Base-by-base conservation (phyloP, 2,888 invertebrate species). In the Leptopterna dolabrata region DNA sequence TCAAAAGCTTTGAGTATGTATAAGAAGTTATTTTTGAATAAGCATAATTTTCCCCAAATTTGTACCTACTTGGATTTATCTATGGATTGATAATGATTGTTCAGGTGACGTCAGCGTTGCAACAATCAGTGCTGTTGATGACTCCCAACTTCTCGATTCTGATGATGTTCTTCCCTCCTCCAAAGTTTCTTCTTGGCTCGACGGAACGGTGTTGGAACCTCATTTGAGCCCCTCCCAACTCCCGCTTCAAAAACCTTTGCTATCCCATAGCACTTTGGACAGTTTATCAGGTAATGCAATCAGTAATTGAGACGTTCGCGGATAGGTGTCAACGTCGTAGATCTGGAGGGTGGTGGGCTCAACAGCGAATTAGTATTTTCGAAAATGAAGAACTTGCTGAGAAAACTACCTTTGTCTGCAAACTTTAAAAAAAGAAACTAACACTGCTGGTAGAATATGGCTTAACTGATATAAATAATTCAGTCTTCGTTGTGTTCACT, bases 1-100 rank as follows among this genome's bases (percentile, higher is more conserved):
- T 91, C 92, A 85, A 92, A 93, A 90, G 93, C 94, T 89, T 92
- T 94, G 55, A 94, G 94, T 94, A 91, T 93, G 94, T 47, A 45
- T 36, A 16, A 19, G 7, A 2, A 36, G 36, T 36, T 4, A 4
- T 4, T 7, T 4, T 36, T 36, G 7, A 36, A 36, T 7, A 36
- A 36, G 36, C 36, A 2, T 36, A 2, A 36, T 4, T 36, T 36
- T 36, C 7, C 36, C 2, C 36, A 36, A 7, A 36, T 36, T 36
- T 7, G 2, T 36, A 36, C 4, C 36, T 36, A 36, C 2, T 36
- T 36, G 7, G 36, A 36, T 36, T 36, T 2, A 2, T 70, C 29
- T 70, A n/a, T n/a, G n/a, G n/a, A n/a, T n/a, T n/a, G n/a, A n/a
- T n/a, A n/a, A n/a, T n/a, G 14, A 27, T 70, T 29, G 9, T 47